Conservation (phyloP, 2,113 vertebrate genomes). For the Fulica atra region DNA sequence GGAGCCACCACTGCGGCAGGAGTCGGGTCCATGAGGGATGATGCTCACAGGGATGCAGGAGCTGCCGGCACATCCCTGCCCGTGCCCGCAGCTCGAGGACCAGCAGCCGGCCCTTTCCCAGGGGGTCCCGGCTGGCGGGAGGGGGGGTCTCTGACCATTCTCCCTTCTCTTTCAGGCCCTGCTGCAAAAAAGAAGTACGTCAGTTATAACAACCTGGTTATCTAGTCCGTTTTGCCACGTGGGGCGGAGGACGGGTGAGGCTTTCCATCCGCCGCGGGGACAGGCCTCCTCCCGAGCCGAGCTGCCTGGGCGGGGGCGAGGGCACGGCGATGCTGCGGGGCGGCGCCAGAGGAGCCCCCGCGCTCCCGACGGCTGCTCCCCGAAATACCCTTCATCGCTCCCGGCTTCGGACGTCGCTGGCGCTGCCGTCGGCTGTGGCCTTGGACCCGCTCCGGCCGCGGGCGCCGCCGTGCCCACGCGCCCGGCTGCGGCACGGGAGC, state of each 20-base stretch:
- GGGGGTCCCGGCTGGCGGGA: no score
- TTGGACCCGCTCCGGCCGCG: conserved; percentile 27
- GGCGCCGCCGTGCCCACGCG: conserved; percentile 32
- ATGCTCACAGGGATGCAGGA: neutral
- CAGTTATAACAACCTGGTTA: conserved; percentile 94
- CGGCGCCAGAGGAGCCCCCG: conserved; percentile 52
- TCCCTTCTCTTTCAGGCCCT: conserved; percentile 80
- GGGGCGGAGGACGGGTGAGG: conserved; percentile 46
- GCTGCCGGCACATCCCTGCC: neutral
- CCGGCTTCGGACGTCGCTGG: conserved; percentile 70
- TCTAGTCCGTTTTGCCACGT: conserved; percentile 76
- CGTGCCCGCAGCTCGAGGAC: rapidly evolving
- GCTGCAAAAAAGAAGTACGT: conserved; percentile 93
- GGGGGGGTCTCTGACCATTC: neutral
- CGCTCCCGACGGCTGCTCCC: conserved; percentile 68
- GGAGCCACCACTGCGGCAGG: neutral
- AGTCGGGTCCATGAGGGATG: neutral
- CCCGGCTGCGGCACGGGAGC: conserved; percentile 52
- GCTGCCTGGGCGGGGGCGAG: conserved; percentile 34
- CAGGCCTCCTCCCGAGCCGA: conserved; percentile 58
- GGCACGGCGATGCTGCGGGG: conserved; percentile 52
- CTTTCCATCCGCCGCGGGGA: conserved; percentile 44
- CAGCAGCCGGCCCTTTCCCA: neutral
- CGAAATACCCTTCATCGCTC: conserved; percentile 50
- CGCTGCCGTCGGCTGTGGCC: conserved; percentile 59